Conservation (phyloP, 2,888 invertebrate species). For the Melinaea marsaeus region DNA sequence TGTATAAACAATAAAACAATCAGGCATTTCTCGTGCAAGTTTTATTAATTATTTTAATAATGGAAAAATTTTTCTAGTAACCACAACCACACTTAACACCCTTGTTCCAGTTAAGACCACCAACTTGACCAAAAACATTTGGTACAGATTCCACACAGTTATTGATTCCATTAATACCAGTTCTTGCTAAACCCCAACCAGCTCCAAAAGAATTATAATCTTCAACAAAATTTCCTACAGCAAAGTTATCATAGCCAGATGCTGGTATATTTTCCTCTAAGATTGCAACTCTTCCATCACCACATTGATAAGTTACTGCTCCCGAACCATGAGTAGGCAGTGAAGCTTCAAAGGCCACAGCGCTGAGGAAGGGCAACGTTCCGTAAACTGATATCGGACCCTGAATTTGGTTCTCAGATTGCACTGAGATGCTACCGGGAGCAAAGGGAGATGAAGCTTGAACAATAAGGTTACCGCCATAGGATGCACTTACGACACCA, state of each 20-base stretch:
- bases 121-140: too few relatives aligned
- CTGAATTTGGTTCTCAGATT: background rate
- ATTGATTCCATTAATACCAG: background rate
- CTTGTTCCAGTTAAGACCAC: too few relatives aligned
- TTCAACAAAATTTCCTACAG: background rate
- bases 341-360: conserved; percentile 2
- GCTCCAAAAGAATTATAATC: background rate
- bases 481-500: background rate
- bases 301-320: conserved; percentile 5
- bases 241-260: background rate
- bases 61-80: too few relatives aligned
- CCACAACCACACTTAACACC: too few relatives aligned
- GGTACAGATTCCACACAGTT: too few relatives aligned
- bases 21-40: too few relatives aligned
- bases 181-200: background rate
- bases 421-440: background rate
- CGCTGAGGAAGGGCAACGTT: conserved; percentile 5
- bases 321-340: conserved; percentile 1
- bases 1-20: too few relatives aligned
- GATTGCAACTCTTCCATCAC: background rate
- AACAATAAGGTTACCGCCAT: conserved; percentile 1
- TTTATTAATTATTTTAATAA: too few relatives aligned
- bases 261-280: background rate
- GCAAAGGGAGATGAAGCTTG: background rate
- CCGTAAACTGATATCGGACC: conserved; percentile 1